Base-by-base conservation (phyloP, 2,113 vertebrate genomes). In the Amazona vittata region DNA sequence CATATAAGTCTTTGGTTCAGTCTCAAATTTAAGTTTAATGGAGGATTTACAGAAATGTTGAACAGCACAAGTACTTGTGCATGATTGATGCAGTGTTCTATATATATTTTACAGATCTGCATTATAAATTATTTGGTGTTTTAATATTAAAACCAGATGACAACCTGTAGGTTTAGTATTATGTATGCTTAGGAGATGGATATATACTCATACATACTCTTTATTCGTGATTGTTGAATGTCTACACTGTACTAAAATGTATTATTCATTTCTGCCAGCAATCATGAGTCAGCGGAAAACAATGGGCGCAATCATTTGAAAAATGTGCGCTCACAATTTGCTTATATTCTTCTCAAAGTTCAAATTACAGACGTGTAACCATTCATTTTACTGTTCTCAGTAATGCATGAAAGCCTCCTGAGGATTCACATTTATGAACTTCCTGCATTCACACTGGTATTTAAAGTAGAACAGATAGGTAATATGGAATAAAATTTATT, bases 91-190 rank as follows among this genome's bases (percentile, higher is more conserved):
- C 83, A 60, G 55, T 93, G 73, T 94, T 94, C 69, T 74, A 28
- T 94, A 90, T 95, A 81, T 96, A 83, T 91, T 89, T 55, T 95
- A 83, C 89, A 93, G 90, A 90, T 94, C 77, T 90, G 31, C 75
- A 83, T 91, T 95, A 82, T 96, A 96, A 97, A 96, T 96, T 96
- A 94, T 89, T 95, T 94, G 80, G 70, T 93, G 64, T 82, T 95
- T 91, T 69, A 90, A 31, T 96, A 97, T 97, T 97, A 96, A 97
- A 97, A 98, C 70, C 94, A 98, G 96, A 97, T 97, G 94, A 96
- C 37, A 93, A 50, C 81, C 47, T 86, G n/a, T 75, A 84, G 43
- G 64, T 74, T 84, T 89, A 70, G 25, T 52, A 84, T 93, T 96
- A 80, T 77, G 44, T 94, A 81, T 90, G 47, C 71, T 90, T 25